These are phyloP conservation scores for Trinectes maculatus DNA, from an alignment of 2,113 vertebrate species.

Conservation along the genomic window DNA sequence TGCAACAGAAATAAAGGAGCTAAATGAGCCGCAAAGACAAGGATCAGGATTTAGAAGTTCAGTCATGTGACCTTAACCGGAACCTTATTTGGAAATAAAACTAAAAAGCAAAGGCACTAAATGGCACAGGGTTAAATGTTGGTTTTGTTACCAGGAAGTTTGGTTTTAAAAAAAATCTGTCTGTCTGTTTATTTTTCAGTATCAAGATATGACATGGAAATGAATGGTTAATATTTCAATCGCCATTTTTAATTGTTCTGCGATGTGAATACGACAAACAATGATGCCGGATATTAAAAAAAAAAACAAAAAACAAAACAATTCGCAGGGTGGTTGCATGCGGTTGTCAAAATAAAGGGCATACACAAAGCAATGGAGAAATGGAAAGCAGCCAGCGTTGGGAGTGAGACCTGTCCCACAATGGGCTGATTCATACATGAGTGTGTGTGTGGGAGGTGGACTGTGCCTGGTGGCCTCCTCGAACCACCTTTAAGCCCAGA, in stretches of 20 bases:
- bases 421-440: constrained; percentile 60
- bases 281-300: not conserved
- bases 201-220: no score
- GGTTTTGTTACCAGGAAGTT: no score
- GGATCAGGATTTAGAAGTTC: no score
- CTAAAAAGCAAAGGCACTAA: no score
- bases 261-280: not conserved
- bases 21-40: no score
- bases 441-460: constrained; percentile 52
- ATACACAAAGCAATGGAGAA: constrained; percentile 10
- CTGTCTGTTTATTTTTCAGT: no score
- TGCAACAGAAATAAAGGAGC: no score
- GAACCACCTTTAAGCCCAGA: constrained; percentile 51
- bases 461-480: constrained; percentile 41
- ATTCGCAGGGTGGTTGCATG: not conserved
- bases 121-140: no score
- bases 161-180: no score
- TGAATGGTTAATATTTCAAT: no score
- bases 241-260: not conserved
- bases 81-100: no score
- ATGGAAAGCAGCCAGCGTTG: constrained; percentile 15
- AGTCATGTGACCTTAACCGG: no score
- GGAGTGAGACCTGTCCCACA: constrained; percentile 41
- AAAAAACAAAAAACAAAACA: not conserved
- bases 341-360: constrained; percentile 44